phyloP scores from a whole-genome alignment of 2,797 vertebrate genomes.

The Spondyliosoma cantharus region DNA sequence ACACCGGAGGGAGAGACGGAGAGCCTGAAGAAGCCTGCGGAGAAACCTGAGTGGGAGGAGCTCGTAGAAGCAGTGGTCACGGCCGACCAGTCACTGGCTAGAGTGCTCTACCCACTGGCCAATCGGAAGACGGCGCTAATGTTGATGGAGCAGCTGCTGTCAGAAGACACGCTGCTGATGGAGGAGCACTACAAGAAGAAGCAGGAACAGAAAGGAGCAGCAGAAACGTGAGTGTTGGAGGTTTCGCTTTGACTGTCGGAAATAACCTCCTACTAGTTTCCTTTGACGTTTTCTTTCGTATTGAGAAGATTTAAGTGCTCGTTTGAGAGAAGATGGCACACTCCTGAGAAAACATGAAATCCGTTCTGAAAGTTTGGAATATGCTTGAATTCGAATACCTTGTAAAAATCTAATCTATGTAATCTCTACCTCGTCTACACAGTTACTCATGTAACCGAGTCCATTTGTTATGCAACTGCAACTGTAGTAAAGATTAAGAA shows the following conservation, averaged over 20 bases:
- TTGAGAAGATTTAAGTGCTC: neutral
- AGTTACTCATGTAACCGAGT: no score
- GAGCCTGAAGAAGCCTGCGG: slow-evolving; percentile 31
- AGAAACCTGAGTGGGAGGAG: slow-evolving; percentile 79
- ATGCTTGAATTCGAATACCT: no score
- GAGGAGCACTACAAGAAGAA: slow-evolving; percentile 88
- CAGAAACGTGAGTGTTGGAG: slow-evolving; percentile 69
- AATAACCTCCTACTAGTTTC: neutral
- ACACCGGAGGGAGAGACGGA: slow-evolving; percentile 61
- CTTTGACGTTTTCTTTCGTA: neutral
- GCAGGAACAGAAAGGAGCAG: slow-evolving; percentile 73
- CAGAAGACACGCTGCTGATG: slow-evolving; percentile 86
- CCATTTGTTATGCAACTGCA: no score
- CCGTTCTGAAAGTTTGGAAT: no score
- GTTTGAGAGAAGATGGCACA: neutral
- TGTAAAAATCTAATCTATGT: no score
- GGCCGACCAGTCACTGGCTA: slow-evolving; percentile 87
- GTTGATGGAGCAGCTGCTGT: slow-evolving; percentile 94
- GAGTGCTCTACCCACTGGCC: slow-evolving; percentile 85
- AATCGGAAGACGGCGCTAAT: slow-evolving; percentile 88
- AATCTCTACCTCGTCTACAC: no score
- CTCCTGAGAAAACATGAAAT: neutral
- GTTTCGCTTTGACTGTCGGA: neutral
- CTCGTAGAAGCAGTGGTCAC: slow-evolving; percentile 87
- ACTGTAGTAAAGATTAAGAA: no score